Conservation (phyloP, 2,888 invertebrate species). For the Mythimna loreyi region DNA sequence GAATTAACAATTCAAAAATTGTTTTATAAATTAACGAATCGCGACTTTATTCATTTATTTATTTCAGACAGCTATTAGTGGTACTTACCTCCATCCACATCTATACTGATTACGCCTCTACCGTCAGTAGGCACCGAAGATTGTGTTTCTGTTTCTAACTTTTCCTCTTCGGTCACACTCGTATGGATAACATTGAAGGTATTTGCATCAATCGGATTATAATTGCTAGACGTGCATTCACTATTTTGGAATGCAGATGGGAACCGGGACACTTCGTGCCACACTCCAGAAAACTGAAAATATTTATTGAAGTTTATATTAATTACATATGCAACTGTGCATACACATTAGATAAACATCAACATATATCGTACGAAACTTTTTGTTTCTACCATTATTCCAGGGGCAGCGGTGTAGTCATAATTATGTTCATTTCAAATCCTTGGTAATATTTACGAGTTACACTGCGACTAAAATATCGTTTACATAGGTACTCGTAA, state of each 20-base stretch:
- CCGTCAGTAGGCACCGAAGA: conserved; percentile 66
- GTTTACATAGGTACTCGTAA: neutral
- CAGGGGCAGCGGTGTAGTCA: too few species aligned
- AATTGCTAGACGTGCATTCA: conserved; percentile 73
- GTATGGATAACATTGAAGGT: conserved; percentile 69
- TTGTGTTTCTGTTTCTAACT: conserved; percentile 60
- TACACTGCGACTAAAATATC: neutral
- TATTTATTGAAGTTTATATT: neutral
- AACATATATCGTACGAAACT: too few species aligned
- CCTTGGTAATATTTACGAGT: neutral
- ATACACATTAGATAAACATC: too few species aligned
- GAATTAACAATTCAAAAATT: too few species aligned
- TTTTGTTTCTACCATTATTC: too few species aligned
- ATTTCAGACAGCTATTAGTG: neutral
- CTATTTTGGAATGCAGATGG: conserved; percentile 81
- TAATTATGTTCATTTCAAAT: neutral
- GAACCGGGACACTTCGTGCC: conserved; percentile 83
- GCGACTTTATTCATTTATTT: neutral
- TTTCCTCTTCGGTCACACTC: conserved; percentile 73
- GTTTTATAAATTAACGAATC: neutral
- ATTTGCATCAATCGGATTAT: conserved; percentile 54
- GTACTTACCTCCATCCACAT: conserved; percentile 67
- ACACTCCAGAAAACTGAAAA: conserved; percentile 80
- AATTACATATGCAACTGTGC: neutral
- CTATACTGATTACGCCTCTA: conserved; percentile 74